Conservation (phyloP, 2,113 vertebrate species). For the Paedocypris sp. region DNA sequence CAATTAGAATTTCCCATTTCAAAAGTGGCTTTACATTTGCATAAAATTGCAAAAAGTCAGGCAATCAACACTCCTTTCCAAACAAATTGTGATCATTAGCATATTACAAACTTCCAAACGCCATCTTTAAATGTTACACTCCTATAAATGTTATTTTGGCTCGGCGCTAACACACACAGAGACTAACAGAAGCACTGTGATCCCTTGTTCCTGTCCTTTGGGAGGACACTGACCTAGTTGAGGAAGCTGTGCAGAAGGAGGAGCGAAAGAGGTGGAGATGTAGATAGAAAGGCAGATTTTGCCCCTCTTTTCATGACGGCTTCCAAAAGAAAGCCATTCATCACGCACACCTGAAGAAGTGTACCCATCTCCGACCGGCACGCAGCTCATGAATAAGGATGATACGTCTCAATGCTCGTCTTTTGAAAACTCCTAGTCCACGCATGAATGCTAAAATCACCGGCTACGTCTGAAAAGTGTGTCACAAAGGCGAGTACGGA, state of each 20-base stretch:
- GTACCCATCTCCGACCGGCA: neutral
- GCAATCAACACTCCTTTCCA: too few species aligned
- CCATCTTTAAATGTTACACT: conserved; percentile 22
- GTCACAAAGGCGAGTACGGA: conserved; percentile 7
- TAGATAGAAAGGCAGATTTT: conserved; percentile 16
- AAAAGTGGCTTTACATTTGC: too few species aligned
- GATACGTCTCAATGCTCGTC: neutral
- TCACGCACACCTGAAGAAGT: neutral
- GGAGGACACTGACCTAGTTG: conserved; percentile 51
- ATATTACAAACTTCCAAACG: neutral
- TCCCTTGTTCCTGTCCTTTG: conserved; percentile 28
- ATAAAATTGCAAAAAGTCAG: too few species aligned
- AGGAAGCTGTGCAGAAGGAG: conserved; percentile 18
- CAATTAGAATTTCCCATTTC: too few species aligned
- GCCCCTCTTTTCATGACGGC: conserved; percentile 1
- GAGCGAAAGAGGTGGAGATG: conserved; percentile 7
- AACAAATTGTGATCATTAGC: too few species aligned
- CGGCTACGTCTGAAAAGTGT: conserved; percentile 10
- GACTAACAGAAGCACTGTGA: conserved; percentile 13
- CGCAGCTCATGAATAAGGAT: neutral
- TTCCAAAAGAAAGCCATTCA: neutral
- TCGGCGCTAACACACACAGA: neutral
- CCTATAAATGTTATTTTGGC: conserved; percentile 16
- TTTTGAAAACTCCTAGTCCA: neutral
- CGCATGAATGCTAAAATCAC: conserved; percentile 1